Evolutionary conservation across 2,113 vertebrate genomes (phyloP).

Genomic region (Oncorhynchus gorbuscha): DNA sequence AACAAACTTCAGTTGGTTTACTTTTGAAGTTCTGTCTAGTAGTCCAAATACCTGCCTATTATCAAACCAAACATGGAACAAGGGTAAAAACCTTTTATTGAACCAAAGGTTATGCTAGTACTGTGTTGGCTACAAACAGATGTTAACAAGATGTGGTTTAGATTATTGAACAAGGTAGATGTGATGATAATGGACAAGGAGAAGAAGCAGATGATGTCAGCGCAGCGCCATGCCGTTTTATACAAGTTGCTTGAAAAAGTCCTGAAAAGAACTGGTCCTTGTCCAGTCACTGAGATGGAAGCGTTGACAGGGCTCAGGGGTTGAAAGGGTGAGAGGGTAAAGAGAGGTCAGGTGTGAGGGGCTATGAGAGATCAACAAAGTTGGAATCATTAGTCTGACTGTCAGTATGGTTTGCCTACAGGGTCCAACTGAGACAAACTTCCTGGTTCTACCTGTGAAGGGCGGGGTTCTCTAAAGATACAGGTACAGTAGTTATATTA

Average conservation of each 20-base stretch:
- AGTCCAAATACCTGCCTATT: not conserved
- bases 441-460: slow-evolving; percentile 39
- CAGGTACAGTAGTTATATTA: slow-evolving; percentile 24
- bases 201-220: slow-evolving; percentile 67
- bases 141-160: not conserved
- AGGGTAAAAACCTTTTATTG: not conserved
- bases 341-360: slow-evolving; percentile 12
- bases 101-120: not conserved
- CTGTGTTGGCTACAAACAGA: not conserved
- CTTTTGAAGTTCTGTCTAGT: not conserved
- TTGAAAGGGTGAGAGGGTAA: slow-evolving; percentile 27
- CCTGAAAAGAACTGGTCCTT: slow-evolving; percentile 4
- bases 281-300: not conserved
- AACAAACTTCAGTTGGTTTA: not conserved
- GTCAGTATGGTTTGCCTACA: slow-evolving; percentile 33
- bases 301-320: not conserved
- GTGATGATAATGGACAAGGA: slow-evolving; percentile 18
- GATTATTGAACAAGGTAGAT: not conserved
- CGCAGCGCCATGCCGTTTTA: slow-evolving; percentile 61
- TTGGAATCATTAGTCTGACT: slow-evolving; percentile 48
- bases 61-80: too few relatives aligned
- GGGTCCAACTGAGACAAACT: slow-evolving; percentile 12
- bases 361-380: slow-evolving; percentile 29
- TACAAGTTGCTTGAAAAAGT: slow-evolving; percentile 26
- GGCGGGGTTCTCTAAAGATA: not conserved